Evolutionary conservation across 2,888 invertebrate genomes (phyloP).

Genomic region (Drosophila mimica): DNA sequence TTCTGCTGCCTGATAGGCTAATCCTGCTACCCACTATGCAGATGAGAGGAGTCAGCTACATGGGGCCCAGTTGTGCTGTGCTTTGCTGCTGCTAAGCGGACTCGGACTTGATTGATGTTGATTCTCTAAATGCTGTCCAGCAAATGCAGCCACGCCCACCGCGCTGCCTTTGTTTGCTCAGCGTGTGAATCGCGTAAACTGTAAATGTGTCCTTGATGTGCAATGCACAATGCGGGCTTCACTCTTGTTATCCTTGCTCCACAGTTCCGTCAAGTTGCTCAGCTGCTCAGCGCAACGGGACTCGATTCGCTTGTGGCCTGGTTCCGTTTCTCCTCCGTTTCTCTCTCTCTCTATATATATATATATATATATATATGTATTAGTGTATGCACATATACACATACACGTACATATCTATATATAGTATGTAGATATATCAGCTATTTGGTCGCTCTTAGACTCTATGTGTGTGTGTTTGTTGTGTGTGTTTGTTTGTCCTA

Average conservation of each 20-base stretch:
- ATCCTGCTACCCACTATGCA: constrained; percentile 25
- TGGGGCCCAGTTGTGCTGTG: constrained; percentile 22
- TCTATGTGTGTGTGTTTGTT: constrained; percentile 23
- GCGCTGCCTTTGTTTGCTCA: not conserved
- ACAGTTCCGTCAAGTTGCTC: not conserved
- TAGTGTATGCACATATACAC: constrained; percentile 19
- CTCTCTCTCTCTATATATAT: not conserved
- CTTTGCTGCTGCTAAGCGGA: constrained; percentile 7
- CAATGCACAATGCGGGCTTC: constrained; percentile 1
- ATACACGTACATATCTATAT: constrained; percentile 9
- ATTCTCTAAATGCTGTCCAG: constrained; percentile 36
- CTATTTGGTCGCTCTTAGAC: constrained; percentile 29
- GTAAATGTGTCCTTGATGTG: constrained; percentile 25
- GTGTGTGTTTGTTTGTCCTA: constrained; percentile 23
- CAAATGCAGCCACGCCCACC: constrained; percentile 41
- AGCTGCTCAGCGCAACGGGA: constrained; percentile 11
- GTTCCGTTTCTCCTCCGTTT: constrained; percentile 30
- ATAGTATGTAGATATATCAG: constrained; percentile 2
- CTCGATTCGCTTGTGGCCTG: constrained; percentile 40
- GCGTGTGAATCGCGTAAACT: constrained; percentile 2
- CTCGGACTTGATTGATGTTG: constrained; percentile 61
- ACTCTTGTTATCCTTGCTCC: constrained; percentile 5
- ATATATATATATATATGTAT: constrained; percentile 1
- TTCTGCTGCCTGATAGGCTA: constrained; percentile 14
- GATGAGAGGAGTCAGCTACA: constrained; percentile 28